These are phyloP conservation scores for Girardinus metallicus DNA, from an alignment of 2,797 vertebrate species.

Conservation along the genomic window DNA sequence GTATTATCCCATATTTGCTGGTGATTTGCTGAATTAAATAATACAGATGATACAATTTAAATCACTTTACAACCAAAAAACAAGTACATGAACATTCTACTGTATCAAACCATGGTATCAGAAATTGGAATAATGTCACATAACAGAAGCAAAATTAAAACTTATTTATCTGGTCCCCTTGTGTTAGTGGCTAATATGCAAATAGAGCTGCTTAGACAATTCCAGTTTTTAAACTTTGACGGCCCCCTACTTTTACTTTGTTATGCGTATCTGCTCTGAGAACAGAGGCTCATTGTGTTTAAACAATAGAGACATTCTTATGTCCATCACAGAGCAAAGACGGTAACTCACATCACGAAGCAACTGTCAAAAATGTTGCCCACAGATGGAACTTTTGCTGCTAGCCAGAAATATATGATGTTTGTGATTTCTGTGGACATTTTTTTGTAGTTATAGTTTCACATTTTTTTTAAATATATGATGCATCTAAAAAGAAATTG, in stretches of 20 bases:
- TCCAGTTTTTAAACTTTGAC: conserved; percentile 78
- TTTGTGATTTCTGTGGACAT: conserved; percentile 15
- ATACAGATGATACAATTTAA: conserved; percentile 37
- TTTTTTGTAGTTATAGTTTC: background rate
- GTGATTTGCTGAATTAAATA: conserved; percentile 64
- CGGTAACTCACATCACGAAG: conserved; percentile 80
- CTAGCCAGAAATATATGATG: background rate
- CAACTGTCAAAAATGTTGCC: conserved; percentile 81
- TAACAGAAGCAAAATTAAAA: conserved; percentile 55
- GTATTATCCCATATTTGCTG: conserved; percentile 61
- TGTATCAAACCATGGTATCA: conserved; percentile 27
- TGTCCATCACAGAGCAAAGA: conserved; percentile 90
- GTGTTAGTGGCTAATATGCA: conserved; percentile 73
- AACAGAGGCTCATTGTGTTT: conserved; percentile 77
- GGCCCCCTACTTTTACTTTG: conserved; percentile 85
- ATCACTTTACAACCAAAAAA: conserved; percentile 38
- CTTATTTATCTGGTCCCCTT: conserved; percentile 62
- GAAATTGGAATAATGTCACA: conserved; percentile 40
- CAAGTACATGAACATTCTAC: conserved; percentile 16
- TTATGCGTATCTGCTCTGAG: conserved; percentile 82
- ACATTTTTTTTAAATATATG: background rate
- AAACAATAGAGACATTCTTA: conserved; percentile 80
- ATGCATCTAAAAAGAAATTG: background rate
- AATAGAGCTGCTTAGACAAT: conserved; percentile 79
- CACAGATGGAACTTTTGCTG: conserved; percentile 48